These are phyloP conservation scores for Australoheros scitulus DNA, from an alignment of 2,113 vertebrate species.

Conservation along the genomic window DNA sequence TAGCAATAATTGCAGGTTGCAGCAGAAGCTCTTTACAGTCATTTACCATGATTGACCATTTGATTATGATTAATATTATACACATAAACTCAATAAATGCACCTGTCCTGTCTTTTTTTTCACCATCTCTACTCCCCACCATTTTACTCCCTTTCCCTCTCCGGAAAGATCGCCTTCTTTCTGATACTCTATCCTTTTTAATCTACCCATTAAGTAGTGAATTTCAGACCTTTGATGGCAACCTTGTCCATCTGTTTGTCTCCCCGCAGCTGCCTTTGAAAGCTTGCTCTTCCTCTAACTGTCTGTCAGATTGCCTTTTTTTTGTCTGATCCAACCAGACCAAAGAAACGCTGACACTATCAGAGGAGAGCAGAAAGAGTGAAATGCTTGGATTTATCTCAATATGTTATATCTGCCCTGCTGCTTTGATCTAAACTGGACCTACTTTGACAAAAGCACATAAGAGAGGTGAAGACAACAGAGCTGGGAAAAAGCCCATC, in stretches of 20 bases:
- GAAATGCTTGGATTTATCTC: conserved; percentile 37
- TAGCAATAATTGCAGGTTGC: conserved; percentile 66
- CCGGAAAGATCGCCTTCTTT: no score
- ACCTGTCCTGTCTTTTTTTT: not conserved
- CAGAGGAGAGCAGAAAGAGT: conserved; percentile 25
- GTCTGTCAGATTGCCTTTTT: conserved; percentile 38
- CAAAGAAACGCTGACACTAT: conserved; percentile 46
- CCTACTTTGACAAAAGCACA: conserved; percentile 23
- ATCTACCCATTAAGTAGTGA: conserved; percentile 26
- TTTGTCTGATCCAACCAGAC: conserved; percentile 25
- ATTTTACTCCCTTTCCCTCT: not conserved
- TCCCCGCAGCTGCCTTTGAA: conserved; percentile 28
- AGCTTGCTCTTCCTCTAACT: conserved; percentile 24
- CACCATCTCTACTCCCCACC: not conserved
- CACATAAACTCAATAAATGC: conserved; percentile 4
- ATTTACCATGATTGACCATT: conserved; percentile 58
- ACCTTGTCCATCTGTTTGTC: conserved; percentile 47
- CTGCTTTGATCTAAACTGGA: conserved; percentile 39
- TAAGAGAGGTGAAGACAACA: not conserved
- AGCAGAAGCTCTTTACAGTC: conserved; percentile 47
- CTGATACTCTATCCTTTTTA: conserved; percentile 9
- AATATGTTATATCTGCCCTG: conserved; percentile 38
- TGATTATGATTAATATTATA: conserved; percentile 56
- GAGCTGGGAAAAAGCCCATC: not conserved
- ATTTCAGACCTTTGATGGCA: conserved; percentile 46